Percentiles rank a stretch among this genome's conserved stretches.
Evolutionary conservation across 2,797 vertebrate genomes (phyloP).

Genomic region (Pangasius sanitwongsei): DNA sequence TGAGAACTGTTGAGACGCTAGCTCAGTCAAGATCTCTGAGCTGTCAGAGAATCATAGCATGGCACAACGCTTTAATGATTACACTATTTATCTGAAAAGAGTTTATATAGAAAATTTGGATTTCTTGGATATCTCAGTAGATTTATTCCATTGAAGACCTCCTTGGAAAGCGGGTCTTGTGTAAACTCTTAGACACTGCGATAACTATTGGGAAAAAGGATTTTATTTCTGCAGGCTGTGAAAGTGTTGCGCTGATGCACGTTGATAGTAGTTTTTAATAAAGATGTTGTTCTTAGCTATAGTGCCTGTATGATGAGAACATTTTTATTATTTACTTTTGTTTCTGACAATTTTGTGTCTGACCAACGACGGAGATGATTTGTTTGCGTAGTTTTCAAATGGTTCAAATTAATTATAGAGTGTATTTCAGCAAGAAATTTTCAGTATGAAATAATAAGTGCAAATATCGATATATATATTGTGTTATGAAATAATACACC

Average conservation of each 20-base stretch:
- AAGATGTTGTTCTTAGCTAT: neutral
- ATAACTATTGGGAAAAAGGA: neutral
- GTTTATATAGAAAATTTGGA: neutral
- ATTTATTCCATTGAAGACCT: neutral
- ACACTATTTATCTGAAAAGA: neutral
- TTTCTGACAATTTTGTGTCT: neutral
- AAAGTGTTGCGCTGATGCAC: neutral
- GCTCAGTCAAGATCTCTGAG: slow-evolving; percentile 21
- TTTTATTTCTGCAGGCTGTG: neutral
- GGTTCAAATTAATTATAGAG: neutral
- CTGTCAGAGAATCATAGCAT: neutral
- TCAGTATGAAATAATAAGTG: neutral
- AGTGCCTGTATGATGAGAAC: neutral
- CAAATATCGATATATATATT: neutral
- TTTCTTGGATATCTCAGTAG: neutral
- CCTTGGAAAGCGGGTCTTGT: neutral
- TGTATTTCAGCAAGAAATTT: neutral
- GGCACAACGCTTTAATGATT: neutral
- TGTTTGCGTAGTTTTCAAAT: neutral
- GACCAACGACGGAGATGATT: neutral
- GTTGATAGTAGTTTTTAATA: neutral
- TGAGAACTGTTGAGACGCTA: neutral
- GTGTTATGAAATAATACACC: neutral
- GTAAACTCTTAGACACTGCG: neutral
- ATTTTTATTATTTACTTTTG: neutral